Percentiles rank a stretch among this genome's conserved stretches.
phyloP scores from a whole-genome alignment of 1,140 invertebrate genomes.

The Fopius arisanus region DNA sequence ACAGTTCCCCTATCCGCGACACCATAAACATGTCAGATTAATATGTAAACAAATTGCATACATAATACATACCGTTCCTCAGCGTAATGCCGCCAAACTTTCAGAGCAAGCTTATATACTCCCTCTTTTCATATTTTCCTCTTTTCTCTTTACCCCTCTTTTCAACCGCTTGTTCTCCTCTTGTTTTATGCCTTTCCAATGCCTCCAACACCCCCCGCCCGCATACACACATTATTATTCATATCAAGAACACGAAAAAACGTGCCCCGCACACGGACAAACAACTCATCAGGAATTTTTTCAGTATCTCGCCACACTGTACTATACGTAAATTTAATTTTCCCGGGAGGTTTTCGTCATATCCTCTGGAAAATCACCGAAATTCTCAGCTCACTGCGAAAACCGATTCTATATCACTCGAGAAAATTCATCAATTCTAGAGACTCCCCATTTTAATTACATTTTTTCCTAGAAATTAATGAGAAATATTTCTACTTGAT shows the following conservation, averaged over 20 bases:
- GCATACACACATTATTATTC: slow-evolving; percentile 22
- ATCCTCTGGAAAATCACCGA: slow-evolving; percentile 14
- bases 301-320: neutral
- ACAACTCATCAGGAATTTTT: slow-evolving; percentile 25
- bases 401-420: too few relatives aligned
- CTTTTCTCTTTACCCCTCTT: neutral
- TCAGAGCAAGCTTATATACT: slow-evolving; percentile 23
- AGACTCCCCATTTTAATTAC: too few relatives aligned
- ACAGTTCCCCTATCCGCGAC: slow-evolving; percentile 23
- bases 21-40: slow-evolving; percentile 37
- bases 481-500: too few relatives aligned
- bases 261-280: neutral
- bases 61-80: slow-evolving; percentile 30
- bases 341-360: neutral
- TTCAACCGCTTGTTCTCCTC: neutral
- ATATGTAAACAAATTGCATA: slow-evolving; percentile 35
- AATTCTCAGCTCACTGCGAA: too few relatives aligned
- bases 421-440: too few relatives aligned
- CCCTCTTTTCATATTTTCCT: neutral
- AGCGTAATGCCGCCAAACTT: slow-evolving; percentile 28
- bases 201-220: neutral
- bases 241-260: slow-evolving; percentile 20
- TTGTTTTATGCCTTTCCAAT: neutral
- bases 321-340: slow-evolving; percentile 19
- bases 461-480: too few relatives aligned